Percentiles rank a stretch among this genome's conserved stretches.
These are phyloP conservation scores for Phylloscopus collybita DNA, from an alignment of 2,797 vertebrate species.

Conservation along the genomic window DNA sequence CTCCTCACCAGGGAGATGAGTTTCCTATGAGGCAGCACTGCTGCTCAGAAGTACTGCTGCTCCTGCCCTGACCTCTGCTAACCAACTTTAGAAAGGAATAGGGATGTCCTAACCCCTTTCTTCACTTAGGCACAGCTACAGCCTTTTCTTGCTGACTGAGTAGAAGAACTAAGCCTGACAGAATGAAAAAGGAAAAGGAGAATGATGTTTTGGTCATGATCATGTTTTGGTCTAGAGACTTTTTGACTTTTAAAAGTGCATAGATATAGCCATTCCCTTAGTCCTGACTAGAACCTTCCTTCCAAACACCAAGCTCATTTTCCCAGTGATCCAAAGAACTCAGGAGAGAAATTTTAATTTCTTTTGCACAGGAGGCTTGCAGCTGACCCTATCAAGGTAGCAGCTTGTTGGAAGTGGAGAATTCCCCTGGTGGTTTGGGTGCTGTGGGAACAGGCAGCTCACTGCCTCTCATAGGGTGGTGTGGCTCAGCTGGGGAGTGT, in stretches of 20 bases:
- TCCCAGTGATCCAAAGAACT: not conserved
- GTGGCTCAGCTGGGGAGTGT: not conserved
- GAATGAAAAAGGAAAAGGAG: not conserved
- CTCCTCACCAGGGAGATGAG: not conserved
- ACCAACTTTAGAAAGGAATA: not conserved
- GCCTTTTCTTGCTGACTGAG: not conserved
- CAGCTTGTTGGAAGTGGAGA: not conserved
- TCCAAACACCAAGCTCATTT: not conserved
- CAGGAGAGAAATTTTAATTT: not conserved
- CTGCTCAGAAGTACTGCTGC: not conserved
- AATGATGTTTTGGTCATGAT: not conserved
- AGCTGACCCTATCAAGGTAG: not conserved
- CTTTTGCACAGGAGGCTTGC: not conserved
- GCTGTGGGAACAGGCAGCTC: not conserved
- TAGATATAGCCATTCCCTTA: not conserved
- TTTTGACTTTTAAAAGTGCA: not conserved
- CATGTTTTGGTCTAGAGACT: not conserved
- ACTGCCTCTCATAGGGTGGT: accelerated
- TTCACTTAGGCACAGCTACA: not conserved
- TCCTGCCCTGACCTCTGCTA: not conserved
- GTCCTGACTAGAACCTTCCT: not conserved
- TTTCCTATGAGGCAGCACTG: not conserved
- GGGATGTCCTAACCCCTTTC: not conserved
- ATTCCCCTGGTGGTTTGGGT: not conserved
- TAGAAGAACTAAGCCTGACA: not conserved